Conservation (phyloP, 2,113 vertebrate genomes). For the Climacteris rufus region DNA sequence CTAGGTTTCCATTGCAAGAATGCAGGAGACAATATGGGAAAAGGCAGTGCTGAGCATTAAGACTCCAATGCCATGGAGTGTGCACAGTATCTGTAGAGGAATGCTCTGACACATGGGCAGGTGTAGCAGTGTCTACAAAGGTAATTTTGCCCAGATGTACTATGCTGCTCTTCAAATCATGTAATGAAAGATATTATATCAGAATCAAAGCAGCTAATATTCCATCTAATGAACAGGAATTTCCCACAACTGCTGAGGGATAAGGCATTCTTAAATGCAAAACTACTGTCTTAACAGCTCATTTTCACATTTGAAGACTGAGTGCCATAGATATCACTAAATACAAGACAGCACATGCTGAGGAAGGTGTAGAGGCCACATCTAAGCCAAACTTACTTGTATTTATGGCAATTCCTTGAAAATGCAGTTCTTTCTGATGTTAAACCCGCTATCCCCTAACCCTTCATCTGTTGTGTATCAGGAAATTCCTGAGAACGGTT, state of each 20-base stretch:
- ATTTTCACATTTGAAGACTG: background rate
- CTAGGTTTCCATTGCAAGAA: background rate
- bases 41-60: background rate
- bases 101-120: background rate
- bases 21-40: background rate
- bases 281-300: background rate
- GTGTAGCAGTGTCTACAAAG: background rate
- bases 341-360: background rate
- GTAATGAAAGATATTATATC: background rate
- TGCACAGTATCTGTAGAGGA: background rate
- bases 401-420: background rate
- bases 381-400: background rate
- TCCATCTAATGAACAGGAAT: background rate
- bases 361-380: background rate
- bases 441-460: background rate
- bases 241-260: background rate
- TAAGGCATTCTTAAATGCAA: background rate
- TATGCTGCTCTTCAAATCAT: background rate
- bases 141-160: background rate
- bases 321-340: background rate
- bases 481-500: background rate
- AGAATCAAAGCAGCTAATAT: background rate
- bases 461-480: background rate
- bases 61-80: accelerated
- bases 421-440: background rate